These are phyloP conservation scores for Salarias fasciatus DNA, from an alignment of 2,797 vertebrate genomes.

Conservation along the genomic window DNA sequence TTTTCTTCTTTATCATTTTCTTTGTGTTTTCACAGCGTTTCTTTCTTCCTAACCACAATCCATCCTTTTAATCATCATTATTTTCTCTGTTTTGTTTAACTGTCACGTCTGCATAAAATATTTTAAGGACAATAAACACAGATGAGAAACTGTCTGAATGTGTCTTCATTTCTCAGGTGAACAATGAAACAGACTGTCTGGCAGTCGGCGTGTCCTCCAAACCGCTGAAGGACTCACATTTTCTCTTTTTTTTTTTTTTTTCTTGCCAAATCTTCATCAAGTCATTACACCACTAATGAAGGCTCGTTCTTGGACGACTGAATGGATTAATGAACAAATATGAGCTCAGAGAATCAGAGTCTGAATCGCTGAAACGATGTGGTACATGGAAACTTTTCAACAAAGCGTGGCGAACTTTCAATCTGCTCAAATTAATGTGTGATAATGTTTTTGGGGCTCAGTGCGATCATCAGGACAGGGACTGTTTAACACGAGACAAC, in stretches of 20 bases:
- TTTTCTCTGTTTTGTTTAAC: not conserved
- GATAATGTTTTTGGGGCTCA: too few species aligned
- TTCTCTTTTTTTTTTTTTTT: too few species aligned
- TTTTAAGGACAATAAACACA: not conserved
- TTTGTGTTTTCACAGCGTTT: not conserved
- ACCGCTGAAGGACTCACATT: too few species aligned
- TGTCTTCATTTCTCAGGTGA: slow-evolving; percentile 17
- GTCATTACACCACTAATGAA: slow-evolving; percentile 9
- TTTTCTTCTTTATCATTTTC: slow-evolving; percentile 6
- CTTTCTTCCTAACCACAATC: not conserved
- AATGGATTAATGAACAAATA: slow-evolving; percentile 10
- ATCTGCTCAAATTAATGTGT: too few species aligned
- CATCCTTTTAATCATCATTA: not conserved
- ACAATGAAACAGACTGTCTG: slow-evolving; percentile 38
- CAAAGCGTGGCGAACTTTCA: not conserved
- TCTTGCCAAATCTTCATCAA: slow-evolving; percentile 19
- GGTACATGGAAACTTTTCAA: not conserved
- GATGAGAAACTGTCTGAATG: not conserved
- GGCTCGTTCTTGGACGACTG: slow-evolving; percentile 5
- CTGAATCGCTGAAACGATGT: too few species aligned
- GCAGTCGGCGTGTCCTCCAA: slow-evolving; percentile 37
- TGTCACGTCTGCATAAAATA: too few species aligned
- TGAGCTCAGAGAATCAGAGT: not conserved
- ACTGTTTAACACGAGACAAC: not conserved
- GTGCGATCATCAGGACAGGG: not conserved